Evolutionary conservation across 2,888 invertebrate genomes (phyloP).

Genomic region (Aphidius colemani): DNA sequence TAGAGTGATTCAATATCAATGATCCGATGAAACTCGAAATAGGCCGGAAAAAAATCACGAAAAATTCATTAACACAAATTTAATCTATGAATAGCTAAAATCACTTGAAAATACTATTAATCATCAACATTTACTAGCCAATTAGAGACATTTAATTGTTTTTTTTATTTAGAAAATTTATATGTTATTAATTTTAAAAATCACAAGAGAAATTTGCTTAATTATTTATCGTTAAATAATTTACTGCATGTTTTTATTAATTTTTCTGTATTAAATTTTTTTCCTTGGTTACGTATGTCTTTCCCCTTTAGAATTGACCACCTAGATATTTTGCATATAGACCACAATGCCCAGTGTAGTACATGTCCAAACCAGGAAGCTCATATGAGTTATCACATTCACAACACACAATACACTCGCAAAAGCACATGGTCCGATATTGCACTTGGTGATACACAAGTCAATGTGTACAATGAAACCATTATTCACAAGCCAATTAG

Average conservation of each 20-base stretch:
- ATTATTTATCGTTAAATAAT: too few species aligned
- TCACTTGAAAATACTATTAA: too few species aligned
- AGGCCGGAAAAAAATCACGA: not conserved
- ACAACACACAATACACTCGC: slow-evolving; percentile 22
- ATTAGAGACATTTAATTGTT: too few species aligned
- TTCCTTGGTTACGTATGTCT: not conserved
- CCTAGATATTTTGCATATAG: slow-evolving; percentile 7
- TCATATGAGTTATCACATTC: slow-evolving; percentile 30
- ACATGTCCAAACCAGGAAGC: slow-evolving; percentile 26
- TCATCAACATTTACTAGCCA: too few species aligned
- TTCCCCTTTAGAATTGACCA: slow-evolving; percentile 3
- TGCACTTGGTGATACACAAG: slow-evolving; percentile 22
- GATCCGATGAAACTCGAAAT: slow-evolving; percentile 48
- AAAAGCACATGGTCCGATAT: slow-evolving; percentile 11
- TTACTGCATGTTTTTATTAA: not conserved
- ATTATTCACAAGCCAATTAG: slow-evolving; percentile 51
- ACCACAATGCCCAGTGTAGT: slow-evolving; percentile 12
- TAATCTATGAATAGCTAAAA: too few species aligned
- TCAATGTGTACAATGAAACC: slow-evolving; percentile 1
- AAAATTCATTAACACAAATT: not conserved
- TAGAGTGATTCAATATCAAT: slow-evolving; percentile 57
- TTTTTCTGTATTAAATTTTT: not conserved
- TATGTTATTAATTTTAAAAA: too few species aligned
- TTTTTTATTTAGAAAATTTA: not conserved
- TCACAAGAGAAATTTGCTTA: too few species aligned